Conservation (phyloP, 2,113 vertebrate species). For the Psammodynastes pulverulentus region DNA sequence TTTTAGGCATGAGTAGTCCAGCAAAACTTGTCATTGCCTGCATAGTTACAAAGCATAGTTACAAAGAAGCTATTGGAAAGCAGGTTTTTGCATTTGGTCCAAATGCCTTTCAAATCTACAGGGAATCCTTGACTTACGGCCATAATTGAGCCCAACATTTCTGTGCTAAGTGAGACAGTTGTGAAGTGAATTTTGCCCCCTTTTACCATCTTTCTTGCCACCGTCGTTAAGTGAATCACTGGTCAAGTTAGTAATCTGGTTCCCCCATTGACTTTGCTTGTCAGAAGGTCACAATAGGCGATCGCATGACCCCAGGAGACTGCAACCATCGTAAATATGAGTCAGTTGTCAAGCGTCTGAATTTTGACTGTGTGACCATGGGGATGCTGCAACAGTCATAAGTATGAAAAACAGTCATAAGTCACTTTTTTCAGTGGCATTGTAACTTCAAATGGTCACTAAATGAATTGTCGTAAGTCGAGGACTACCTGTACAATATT, state of each 20-base stretch:
- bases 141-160: not conserved
- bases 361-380: not conserved
- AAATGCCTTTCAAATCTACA: not conserved
- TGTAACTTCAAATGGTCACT: not conserved
- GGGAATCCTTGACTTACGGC: not conserved
- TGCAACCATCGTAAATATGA: not conserved
- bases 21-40: fast-evolving
- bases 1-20: not conserved
- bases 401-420: not conserved
- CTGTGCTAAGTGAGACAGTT: not conserved
- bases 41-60: not conserved
- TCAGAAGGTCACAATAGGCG: not conserved
- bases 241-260: not conserved
- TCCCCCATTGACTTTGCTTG: not conserved
- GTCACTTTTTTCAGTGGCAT: not conserved
- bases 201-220: not conserved
- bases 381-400: not conserved
- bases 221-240: not conserved
- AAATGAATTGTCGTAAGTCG: not conserved
- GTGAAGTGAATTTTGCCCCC: not conserved
- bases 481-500: too few relatives aligned
- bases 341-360: not conserved
- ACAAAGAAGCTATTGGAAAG: not conserved
- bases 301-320: not conserved
- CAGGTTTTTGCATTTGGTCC: not conserved